Percentiles rank a stretch among this genome's conserved stretches.
Conservation (phyloP, 2,888 invertebrate genomes). For the Cecidostiba fungosa region DNA sequence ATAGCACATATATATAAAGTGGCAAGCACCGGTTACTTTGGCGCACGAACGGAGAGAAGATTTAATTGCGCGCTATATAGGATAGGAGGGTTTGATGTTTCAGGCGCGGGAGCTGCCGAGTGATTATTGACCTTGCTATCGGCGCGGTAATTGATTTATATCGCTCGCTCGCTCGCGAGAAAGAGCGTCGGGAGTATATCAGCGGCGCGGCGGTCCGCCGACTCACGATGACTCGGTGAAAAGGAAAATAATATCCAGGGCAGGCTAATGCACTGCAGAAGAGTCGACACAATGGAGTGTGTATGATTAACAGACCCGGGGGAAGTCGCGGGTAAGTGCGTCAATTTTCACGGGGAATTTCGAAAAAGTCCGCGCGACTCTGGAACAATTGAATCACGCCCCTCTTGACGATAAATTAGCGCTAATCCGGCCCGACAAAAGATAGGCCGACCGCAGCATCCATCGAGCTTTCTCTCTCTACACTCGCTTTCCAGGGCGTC, state of each 20-base stretch:
- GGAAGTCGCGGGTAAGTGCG: not conserved
- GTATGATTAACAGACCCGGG: not conserved
- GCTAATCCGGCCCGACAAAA: not conserved
- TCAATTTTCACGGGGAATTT: not conserved
- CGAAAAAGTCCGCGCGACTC: not conserved
- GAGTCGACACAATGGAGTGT: not conserved
- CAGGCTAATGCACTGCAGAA: not conserved
- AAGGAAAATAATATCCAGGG: not conserved
- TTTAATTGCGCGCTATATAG: not conserved
- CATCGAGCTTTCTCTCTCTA: not conserved
- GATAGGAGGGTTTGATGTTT: not conserved
- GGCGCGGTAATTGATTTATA: conserved; percentile 3
- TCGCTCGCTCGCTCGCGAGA: not conserved
- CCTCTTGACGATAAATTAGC: not conserved
- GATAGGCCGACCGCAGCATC: not conserved
- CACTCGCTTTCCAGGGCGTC: not conserved
- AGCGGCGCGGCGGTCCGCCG: no score
- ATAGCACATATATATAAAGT: not conserved
- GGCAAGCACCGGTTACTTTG: not conserved
- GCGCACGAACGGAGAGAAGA: not conserved
- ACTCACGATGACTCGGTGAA: not conserved
- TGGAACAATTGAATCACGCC: not conserved
- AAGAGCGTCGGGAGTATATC: no score
- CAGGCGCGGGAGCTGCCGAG: not conserved
- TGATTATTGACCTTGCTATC: conserved; percentile 19